Evolutionary conservation across 2,113 vertebrate species (phyloP).

Genomic region (Pseudois nayaur): DNA sequence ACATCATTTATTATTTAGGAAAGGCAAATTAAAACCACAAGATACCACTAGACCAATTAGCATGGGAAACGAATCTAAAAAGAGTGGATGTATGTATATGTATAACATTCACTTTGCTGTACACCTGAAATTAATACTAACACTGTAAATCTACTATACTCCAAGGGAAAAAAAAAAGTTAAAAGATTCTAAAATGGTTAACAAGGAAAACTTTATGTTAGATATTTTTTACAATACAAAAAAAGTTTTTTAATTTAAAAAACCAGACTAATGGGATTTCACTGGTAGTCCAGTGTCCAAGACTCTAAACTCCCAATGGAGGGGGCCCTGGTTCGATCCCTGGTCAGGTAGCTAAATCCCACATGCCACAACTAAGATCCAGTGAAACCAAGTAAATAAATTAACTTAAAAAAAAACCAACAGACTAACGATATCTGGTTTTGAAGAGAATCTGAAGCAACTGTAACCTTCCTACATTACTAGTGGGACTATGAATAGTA

Average conservation of each 20-base stretch:
- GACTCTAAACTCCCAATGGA: not conserved
- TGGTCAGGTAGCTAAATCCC: not conserved
- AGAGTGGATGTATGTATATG: not conserved
- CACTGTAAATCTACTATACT: not conserved
- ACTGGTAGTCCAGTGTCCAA: not conserved
- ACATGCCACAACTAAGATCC: not conserved
- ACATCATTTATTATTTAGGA: not conserved
- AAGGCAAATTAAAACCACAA: conserved; percentile 43
- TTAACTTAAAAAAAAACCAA: not conserved
- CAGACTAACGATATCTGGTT: not conserved
- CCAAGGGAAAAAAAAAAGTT: accelerated
- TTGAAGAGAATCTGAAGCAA: not conserved
- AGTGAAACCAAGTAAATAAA: not conserved
- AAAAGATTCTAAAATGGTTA: not conserved
- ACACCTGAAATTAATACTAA: not conserved
- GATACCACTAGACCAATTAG: not conserved
- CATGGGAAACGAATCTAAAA: not conserved
- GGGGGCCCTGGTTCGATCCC: not conserved
- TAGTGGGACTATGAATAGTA: not conserved
- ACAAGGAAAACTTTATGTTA: not conserved
- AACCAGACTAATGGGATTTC: not conserved
- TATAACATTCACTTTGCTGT: not conserved
- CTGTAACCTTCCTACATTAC: not conserved
- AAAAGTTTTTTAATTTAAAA: not conserved
- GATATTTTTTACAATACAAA: not conserved